A percentile compares a stretch with the other conserved stretches of the same genome.
phyloP scores from a whole-genome alignment of 1,140 invertebrate species.

The Periplaneta americana region DNA sequence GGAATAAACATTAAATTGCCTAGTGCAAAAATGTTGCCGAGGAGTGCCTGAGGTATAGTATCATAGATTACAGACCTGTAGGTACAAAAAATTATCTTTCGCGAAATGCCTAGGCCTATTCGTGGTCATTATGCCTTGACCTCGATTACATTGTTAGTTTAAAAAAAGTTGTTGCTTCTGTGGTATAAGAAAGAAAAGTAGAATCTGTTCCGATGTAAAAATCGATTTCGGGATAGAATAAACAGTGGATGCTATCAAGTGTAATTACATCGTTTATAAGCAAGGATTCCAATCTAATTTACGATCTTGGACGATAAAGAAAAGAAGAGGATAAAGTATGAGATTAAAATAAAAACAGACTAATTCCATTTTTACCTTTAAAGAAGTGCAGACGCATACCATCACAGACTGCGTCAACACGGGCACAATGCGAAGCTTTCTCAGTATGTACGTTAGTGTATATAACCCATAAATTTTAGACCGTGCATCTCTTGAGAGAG shows the following conservation, averaged over 20 bases:
- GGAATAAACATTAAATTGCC: no score
- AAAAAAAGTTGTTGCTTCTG: not conserved
- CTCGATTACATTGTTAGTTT: no score
- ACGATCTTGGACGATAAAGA: not conserved
- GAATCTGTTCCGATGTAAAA: no score
- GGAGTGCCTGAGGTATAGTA: no score
- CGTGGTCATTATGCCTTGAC: no score
- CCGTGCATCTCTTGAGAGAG: not conserved
- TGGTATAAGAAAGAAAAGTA: not conserved
- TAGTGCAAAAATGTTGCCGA: no score
- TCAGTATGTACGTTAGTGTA: not conserved
- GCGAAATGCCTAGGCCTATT: no score
- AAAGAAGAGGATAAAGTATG: not conserved
- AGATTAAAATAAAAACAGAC: not conserved
- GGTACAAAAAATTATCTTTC: no score
- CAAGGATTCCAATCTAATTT: not conserved
- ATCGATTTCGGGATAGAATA: not conserved
- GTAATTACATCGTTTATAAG: not conserved
- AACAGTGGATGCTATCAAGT: not conserved
- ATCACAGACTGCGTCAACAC: not conserved
- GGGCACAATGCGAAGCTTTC: not conserved
- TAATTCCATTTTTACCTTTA: not conserved
- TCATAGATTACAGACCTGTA: no score
- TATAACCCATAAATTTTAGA: not conserved
- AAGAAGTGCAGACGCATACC: not conserved